These are phyloP conservation scores for Drosophila insularis DNA, from an alignment of 1,140 invertebrate genomes.

Conservation along the genomic window DNA sequence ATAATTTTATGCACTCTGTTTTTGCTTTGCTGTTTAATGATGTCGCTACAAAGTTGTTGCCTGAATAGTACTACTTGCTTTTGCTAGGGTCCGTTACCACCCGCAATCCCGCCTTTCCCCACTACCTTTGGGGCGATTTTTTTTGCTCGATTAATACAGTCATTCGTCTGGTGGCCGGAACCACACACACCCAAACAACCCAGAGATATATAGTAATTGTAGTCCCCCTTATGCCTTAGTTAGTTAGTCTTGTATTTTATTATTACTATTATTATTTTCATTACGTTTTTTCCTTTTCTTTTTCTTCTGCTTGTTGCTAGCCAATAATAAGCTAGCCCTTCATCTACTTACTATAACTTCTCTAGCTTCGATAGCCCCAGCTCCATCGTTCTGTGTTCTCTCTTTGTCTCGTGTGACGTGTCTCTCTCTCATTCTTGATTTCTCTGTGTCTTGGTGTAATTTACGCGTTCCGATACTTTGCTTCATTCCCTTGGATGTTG, in stretches of 20 bases:
- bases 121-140: not conserved
- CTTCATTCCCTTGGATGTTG: slow-evolving; percentile 34
- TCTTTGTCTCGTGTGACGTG: not conserved
- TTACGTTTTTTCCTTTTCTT: slow-evolving; percentile 21
- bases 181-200: slow-evolving; percentile 5
- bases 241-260: slow-evolving; percentile 48
- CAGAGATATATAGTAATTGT: not conserved
- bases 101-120: not conserved
- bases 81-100: not conserved
- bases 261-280: slow-evolving; percentile 57
- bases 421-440: not conserved
- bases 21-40: not conserved
- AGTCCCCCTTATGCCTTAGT: slow-evolving; percentile 20
- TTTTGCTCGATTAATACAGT: slow-evolving; percentile 53
- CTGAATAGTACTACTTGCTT: slow-evolving; percentile 42
- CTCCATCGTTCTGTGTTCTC: slow-evolving; percentile 6
- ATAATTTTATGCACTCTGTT: slow-evolving; percentile 4
- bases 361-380: slow-evolving; percentile 7
- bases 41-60: slow-evolving; percentile 24
- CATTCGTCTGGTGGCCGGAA: slow-evolving; percentile 40
- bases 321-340: not conserved
- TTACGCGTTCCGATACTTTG: slow-evolving; percentile 52
- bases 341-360: slow-evolving; percentile 21
- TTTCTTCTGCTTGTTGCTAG: slow-evolving; percentile 39
- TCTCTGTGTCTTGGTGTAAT: slow-evolving; percentile 44